These are phyloP conservation scores for Monochamus alternatus DNA, from an alignment of 2,888 invertebrate species.

Conservation along the genomic window DNA sequence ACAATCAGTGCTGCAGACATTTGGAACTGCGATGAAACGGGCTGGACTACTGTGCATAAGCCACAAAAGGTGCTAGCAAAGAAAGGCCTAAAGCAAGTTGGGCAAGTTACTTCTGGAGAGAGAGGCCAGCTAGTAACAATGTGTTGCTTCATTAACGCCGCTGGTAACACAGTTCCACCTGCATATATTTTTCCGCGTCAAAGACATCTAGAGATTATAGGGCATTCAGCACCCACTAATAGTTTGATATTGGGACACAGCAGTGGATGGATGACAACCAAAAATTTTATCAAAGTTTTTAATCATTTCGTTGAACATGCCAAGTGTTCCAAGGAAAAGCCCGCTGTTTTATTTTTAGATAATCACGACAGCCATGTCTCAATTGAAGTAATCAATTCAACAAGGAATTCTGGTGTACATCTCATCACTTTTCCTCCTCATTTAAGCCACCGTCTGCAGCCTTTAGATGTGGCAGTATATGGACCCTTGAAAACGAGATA, in stretches of 20 bases:
- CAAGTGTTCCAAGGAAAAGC: neutral
- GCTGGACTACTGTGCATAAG: slow-evolving; percentile 33
- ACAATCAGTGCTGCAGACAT: neutral
- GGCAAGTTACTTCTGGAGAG: slow-evolving; percentile 27
- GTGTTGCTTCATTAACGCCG: slow-evolving; percentile 15
- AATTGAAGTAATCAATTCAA: slow-evolving; percentile 24
- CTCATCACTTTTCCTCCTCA: slow-evolving; percentile 42
- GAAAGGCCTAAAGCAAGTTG: slow-evolving; percentile 30
- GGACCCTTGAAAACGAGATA: slow-evolving; percentile 34
- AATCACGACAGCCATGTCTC: slow-evolving; percentile 41
- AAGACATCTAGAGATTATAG: slow-evolving; percentile 25
- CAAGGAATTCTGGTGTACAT: slow-evolving; percentile 13
- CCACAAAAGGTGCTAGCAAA: slow-evolving; percentile 31
- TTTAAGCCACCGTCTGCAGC: slow-evolving; percentile 42
- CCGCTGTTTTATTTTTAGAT: slow-evolving; percentile 31
- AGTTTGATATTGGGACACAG: slow-evolving; percentile 37
- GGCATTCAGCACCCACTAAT: slow-evolving; percentile 34
- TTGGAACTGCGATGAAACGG: slow-evolving; percentile 18
- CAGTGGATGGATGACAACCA: slow-evolving; percentile 37
- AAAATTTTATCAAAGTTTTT: slow-evolving; percentile 32
- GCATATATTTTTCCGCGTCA: slow-evolving; percentile 23
- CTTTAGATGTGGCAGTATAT: slow-evolving; percentile 39
- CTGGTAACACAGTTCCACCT: slow-evolving; percentile 32
- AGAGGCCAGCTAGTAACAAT: neutral
- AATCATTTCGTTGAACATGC: slow-evolving; percentile 32